phyloP scores from a whole-genome alignment of 1,140 invertebrate species.

The Scylla paramamosain region DNA sequence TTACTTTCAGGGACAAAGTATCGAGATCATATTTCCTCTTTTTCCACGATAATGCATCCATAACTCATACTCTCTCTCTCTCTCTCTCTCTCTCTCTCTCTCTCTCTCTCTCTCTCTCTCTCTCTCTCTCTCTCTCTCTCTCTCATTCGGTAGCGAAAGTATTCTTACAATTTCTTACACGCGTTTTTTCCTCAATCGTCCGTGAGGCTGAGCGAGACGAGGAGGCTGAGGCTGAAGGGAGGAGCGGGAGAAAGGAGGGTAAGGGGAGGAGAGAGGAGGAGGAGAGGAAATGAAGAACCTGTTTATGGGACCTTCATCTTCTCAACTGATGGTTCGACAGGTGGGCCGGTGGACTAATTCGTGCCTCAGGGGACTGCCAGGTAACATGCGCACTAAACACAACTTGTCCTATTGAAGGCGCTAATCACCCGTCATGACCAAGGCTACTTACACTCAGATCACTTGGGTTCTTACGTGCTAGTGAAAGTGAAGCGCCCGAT shows the following conservation, averaged over 20 bases:
- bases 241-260: background rate
- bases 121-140: conserved; percentile 36
- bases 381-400: too few relatives aligned
- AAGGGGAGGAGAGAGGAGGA: background rate
- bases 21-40: background rate
- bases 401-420: too few relatives aligned
- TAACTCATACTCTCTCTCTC: background rate
- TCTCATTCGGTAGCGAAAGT: conserved; percentile 16
- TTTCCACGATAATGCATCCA: background rate
- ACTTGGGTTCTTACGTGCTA: too few relatives aligned
- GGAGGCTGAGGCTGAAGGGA: background rate
- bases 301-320: too few relatives aligned
- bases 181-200: background rate
- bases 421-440: too few relatives aligned
- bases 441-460: too few relatives aligned
- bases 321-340: too few relatives aligned
- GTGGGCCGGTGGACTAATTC: too few relatives aligned
- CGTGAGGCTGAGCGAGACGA: background rate
- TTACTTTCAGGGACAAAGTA: background rate
- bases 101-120: conserved; percentile 21
- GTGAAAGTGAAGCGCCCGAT: too few relatives aligned
- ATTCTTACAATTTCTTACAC: background rate
- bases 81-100: background rate
- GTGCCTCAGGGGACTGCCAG: too few relatives aligned
- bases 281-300: background rate